These are phyloP conservation scores for Anniella stebbinsi DNA, from an alignment of 2,797 vertebrate genomes.

Conservation along the genomic window DNA sequence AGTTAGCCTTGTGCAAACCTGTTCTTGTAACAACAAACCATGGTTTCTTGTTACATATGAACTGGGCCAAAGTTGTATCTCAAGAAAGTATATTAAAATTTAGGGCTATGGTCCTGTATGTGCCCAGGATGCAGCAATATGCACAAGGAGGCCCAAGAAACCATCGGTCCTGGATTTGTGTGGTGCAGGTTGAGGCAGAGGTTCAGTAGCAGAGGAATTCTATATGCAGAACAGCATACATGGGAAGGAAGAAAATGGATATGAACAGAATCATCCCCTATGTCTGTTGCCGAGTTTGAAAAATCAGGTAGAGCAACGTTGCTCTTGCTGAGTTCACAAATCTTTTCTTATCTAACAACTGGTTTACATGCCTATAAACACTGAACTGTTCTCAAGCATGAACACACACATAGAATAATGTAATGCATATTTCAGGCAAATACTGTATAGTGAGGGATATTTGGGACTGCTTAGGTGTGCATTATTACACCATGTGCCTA, in stretches of 20 bases:
- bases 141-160: neutral
- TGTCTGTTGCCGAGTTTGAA: neutral
- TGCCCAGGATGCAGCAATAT: neutral
- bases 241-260: no score
- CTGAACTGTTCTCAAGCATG: neutral
- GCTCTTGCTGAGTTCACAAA: neutral
- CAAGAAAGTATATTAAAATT: neutral
- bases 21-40: no score
- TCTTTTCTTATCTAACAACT: neutral
- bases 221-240: no score
- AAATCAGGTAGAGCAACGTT: neutral
- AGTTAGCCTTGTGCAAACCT: neutral
- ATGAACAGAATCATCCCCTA: no score
- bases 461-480: neutral
- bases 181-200: no score
- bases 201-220: no score
- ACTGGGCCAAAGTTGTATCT: neutral
- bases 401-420: neutral
- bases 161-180: no score
- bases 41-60: no score
- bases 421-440: neutral
- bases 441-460: neutral
- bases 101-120: neutral
- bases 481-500: no score
- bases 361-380: neutral